phyloP scores from a whole-genome alignment of 92 coral and sea anemone genomes.

The Actinostola sp. region DNA sequence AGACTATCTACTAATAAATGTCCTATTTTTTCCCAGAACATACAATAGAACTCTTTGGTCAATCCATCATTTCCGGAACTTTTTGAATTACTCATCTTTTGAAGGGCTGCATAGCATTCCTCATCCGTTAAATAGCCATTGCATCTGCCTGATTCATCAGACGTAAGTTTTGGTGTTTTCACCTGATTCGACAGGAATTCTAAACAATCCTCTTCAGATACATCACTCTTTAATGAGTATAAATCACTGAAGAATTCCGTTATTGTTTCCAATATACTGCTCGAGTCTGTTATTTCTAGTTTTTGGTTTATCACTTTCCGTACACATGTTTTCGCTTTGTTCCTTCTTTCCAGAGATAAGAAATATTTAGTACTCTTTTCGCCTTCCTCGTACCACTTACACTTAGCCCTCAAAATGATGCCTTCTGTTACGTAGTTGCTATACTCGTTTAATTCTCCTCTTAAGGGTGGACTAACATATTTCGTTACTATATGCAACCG shows the following conservation, averaged over 20 bases:
- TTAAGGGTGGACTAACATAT: too few relatives aligned
- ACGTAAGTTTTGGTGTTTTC: neutral
- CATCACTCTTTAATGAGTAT: neutral
- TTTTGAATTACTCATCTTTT: neutral
- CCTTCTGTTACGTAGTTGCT: conserved; percentile 28
- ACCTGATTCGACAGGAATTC: neutral
- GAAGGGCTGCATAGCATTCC: conserved; percentile 1
- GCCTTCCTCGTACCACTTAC: conserved; percentile 34
- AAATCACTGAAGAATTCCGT: conserved; percentile 2
- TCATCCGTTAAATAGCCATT: neutral
- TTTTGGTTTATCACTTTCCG: conserved; percentile 9
- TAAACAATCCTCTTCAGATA: conserved; percentile 2
- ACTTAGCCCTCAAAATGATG: conserved; percentile 22
- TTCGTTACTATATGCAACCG: too few relatives aligned
- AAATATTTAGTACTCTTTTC: conserved; percentile 34
- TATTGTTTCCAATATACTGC: too few relatives aligned
- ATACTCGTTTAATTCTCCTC: too few relatives aligned
- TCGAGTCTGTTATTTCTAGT: conserved; percentile 4
- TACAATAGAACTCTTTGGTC: neutral
- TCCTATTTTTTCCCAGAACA: conserved; percentile 13
- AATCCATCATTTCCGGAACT: conserved; percentile 1
- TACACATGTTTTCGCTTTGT: conserved; percentile 14
- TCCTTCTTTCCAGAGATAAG: conserved; percentile 28
- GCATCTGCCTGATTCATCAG: neutral
- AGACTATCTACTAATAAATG: conserved; percentile 1